Evolutionary conservation across 2,888 invertebrate genomes (phyloP), one percentile per base, ranked within the genome.

Genomic region (Lamellibrachia columna): DNA sequence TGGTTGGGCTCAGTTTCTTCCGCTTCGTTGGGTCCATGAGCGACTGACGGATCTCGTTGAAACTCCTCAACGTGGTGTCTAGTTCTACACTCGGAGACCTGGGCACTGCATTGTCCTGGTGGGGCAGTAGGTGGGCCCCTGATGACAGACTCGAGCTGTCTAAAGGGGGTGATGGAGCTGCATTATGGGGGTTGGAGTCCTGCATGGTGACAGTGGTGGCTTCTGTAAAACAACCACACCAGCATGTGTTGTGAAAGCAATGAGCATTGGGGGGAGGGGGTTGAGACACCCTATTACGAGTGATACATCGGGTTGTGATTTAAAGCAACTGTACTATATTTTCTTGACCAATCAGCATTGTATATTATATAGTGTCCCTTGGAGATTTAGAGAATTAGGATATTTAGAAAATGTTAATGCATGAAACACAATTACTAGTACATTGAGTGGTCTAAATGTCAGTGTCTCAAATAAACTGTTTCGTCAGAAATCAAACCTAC

Each of bases 1-100:
- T 95, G 52, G 95, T 95, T 90, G 95, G 95, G 94, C 95, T 95
- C 11, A 95, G 94, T 92, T 95, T 95, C 55, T 94, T 93, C 91
- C 95, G 94, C 92, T 94, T 92, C 53, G 95, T 94, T 75, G 95
- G 94, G 28, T 94, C 93, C 52, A 95, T 94, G 8, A 95, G 94
- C 4, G 95, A 95, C 93, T 95, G 94, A 92, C 95, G 94, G 90
- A 95, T 94, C 92, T 95, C 95, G 58, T 94, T 94, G 92, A 95
- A 95, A 93, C 95, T 95, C 92, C 95, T 94, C 92, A 96, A 94
- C 92, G 95, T 95, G 93, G 94, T 94, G 92, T 94, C 94, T 91
- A 95, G 94, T 75, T 95, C 95, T 90, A 94, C 94, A 93, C 55
- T 40, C 22, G 91, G 52, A 8, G 91, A 28, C 2, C 15, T 53